A percentile compares a stretch with the other conserved stretches of the same genome.
phyloP scores from a whole-genome alignment of 2,888 invertebrate species.

The Dasysyrphus tricinctus region DNA sequence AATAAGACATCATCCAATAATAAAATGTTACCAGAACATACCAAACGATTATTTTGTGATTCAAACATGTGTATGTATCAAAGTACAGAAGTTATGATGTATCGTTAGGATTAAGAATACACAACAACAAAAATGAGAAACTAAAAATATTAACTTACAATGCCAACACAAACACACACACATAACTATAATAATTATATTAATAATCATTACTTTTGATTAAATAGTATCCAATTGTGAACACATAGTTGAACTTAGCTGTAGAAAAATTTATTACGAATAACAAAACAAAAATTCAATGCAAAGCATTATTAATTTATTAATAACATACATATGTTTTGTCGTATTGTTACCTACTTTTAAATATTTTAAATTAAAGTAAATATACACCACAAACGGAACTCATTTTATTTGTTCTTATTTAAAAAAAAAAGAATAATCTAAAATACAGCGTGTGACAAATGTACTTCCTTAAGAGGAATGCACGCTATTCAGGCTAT shows the following conservation, averaged over 20 bases:
- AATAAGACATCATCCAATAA: constrained; percentile 88
- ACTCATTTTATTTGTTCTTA: neutral
- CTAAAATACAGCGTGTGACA: too few species aligned
- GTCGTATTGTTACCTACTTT: constrained; percentile 72
- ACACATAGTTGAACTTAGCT: constrained; percentile 66
- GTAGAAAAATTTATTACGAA: constrained; percentile 54
- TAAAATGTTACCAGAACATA: constrained; percentile 92
- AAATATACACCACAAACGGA: constrained; percentile 69
- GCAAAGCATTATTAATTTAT: constrained; percentile 74
- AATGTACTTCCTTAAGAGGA: too few species aligned
- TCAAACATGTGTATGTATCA: constrained; percentile 99
- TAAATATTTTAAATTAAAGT: constrained; percentile 62
- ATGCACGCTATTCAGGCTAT: too few species aligned
- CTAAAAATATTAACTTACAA: constrained; percentile 25
- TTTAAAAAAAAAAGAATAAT: neutral
- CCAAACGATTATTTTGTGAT: constrained; percentile 95
- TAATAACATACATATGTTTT: constrained; percentile 62
- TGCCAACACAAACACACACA: constrained; percentile 32
- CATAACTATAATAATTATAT: neutral
- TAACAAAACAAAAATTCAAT: constrained; percentile 40
- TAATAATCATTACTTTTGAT: constrained; percentile 11
- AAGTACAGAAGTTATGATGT: constrained; percentile 96
- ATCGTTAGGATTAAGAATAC: constrained; percentile 85
- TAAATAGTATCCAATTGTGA: constrained; percentile 48
- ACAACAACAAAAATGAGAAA: neutral